phyloP scores from a whole-genome alignment of 2,797 vertebrate genomes.

The Poeciliopsis turneri region DNA sequence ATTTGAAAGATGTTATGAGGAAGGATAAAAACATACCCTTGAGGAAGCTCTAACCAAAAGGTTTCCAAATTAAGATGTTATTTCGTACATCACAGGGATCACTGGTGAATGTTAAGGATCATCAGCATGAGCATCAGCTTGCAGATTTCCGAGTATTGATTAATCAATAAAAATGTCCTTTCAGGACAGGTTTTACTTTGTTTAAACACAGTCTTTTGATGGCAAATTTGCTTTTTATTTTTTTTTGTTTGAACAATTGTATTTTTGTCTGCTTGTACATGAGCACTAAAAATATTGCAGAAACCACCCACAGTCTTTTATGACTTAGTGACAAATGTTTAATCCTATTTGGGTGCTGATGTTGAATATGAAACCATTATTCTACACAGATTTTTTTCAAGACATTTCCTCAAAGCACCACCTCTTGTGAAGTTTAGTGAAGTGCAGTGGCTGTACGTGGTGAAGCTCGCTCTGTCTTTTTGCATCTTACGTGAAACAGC shows the following conservation, averaged over 20 bases:
- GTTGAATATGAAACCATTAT: slow-evolving; percentile 16
- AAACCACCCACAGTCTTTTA: slow-evolving; percentile 7
- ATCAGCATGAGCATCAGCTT: slow-evolving; percentile 28
- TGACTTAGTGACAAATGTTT: background rate
- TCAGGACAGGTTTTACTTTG: slow-evolving; percentile 37
- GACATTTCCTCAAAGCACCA: slow-evolving; percentile 15
- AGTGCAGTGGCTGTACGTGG: background rate
- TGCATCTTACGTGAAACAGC: background rate
- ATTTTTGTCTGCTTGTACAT: slow-evolving; percentile 3
- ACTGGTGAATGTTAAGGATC: slow-evolving; percentile 59
- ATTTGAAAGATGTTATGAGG: slow-evolving; percentile 49
- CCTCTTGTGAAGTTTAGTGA: background rate
- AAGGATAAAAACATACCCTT: slow-evolving; percentile 39
- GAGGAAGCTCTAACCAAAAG: slow-evolving; percentile 39
- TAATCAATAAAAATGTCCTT: slow-evolving; percentile 48
- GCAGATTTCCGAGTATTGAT: slow-evolving; percentile 47
- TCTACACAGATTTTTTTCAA: slow-evolving; percentile 35
- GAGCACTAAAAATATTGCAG: slow-evolving; percentile 4
- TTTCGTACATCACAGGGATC: slow-evolving; percentile 31
- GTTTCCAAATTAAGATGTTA: slow-evolving; percentile 37
- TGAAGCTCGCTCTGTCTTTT: background rate
- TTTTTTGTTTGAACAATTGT: slow-evolving; percentile 21
- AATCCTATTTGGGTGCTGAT: slow-evolving; percentile 1
- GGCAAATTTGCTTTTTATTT: slow-evolving; percentile 14
- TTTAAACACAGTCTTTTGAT: slow-evolving; percentile 14